phyloP scores from a whole-genome alignment of 2,113 vertebrate species.

The Noturus placidus region DNA sequence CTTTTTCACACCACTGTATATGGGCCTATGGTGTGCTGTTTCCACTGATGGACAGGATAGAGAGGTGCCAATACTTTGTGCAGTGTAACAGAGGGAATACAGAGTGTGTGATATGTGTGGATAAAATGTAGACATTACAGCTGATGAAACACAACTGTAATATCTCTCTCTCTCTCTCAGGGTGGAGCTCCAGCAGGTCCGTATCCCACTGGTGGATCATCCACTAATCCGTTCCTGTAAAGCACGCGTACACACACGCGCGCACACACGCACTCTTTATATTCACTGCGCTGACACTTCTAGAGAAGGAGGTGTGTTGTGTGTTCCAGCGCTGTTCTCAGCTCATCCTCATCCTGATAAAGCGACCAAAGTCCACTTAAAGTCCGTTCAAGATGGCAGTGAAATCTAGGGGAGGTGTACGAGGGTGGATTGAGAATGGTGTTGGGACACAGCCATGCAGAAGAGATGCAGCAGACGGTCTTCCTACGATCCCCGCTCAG shows the following conservation, averaged over 20 bases:
- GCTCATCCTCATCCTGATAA: not conserved
- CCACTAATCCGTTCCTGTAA: conserved; percentile 97
- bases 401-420: not conserved
- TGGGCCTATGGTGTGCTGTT: not conserved
- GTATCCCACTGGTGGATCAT: conserved; percentile 87
- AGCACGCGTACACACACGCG: not conserved
- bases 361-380: not conserved
- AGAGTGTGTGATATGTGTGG: not conserved
- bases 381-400: not conserved
- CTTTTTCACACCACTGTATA: too few relatives aligned
- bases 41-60: not conserved
- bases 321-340: not conserved
- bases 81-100: not conserved
- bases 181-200: conserved; percentile 86
- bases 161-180: conserved; percentile 59
- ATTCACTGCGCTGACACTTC: conserved; percentile 15
- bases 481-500: conserved; percentile 12
- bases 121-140: not conserved
- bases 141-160: not conserved
- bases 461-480: not conserved
- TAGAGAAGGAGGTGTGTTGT: not conserved
- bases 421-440: not conserved
- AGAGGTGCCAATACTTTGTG: not conserved
- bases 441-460: not conserved
- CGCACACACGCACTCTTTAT: conserved; percentile 1